Evolutionary conservation across 2,888 invertebrate genomes (phyloP).

Genomic region (Pardosa pseudoannulata): DNA sequence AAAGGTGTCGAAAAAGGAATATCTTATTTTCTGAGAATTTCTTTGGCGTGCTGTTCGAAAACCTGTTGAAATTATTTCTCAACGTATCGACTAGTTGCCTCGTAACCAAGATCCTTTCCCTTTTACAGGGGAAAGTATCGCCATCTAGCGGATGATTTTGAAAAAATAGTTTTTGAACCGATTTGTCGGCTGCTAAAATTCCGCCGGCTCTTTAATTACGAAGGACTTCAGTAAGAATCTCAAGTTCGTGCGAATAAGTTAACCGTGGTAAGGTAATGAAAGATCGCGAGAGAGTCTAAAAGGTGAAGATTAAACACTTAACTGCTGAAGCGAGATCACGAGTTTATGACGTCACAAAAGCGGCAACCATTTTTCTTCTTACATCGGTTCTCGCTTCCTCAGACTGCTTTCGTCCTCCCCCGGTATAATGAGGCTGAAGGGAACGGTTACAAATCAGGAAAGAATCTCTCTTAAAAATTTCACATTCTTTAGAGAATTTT

Average conservation of each 20-base stretch:
- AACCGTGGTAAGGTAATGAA: conserved; percentile 35
- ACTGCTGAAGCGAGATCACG: conserved; percentile 38
- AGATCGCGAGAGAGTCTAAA: conserved; percentile 7
- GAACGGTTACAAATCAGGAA: too few relatives aligned
- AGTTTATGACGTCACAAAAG: conserved; percentile 33
- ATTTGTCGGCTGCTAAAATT: not conserved
- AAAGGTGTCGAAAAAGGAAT: too few relatives aligned
- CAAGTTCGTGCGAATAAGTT: not conserved
- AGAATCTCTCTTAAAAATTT: too few relatives aligned
- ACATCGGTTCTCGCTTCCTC: too few relatives aligned
- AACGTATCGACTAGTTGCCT: not conserved
- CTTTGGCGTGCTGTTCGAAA: not conserved
- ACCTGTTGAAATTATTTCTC: not conserved
- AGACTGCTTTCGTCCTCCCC: too few relatives aligned
- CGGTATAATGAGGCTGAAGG: too few relatives aligned
- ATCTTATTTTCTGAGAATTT: too few relatives aligned
- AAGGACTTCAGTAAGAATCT: not conserved
- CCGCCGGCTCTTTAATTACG: not conserved
- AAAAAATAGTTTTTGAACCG: not conserved
- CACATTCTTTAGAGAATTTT: too few relatives aligned
- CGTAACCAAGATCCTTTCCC: not conserved
- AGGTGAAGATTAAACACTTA: conserved; percentile 52
- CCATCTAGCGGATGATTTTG: not conserved
- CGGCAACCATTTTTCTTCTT: conserved; percentile 11
- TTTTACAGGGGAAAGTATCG: not conserved